phyloP scores from a whole-genome alignment of 2,888 invertebrate species.

The Drosophila meridiana region DNA sequence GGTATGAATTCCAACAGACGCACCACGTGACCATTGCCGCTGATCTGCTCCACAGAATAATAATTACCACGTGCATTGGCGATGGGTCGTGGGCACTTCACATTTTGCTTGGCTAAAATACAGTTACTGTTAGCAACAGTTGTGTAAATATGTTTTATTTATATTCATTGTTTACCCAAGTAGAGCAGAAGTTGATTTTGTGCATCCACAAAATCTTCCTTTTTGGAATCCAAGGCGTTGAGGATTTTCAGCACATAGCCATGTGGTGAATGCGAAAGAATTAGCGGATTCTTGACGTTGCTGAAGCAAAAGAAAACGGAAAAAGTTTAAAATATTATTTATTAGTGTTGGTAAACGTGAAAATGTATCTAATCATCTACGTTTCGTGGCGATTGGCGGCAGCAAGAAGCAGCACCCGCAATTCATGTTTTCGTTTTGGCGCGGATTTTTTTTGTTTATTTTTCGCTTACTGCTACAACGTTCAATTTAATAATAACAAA shows the following conservation, averaged over 20 bases:
- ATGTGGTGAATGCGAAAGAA: slow-evolving; percentile 86
- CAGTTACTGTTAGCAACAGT: slow-evolving; percentile 1
- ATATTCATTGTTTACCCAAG: slow-evolving; percentile 87
- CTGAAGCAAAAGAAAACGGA: slow-evolving; percentile 61
- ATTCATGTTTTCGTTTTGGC: slow-evolving; percentile 45
- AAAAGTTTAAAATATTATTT: neutral
- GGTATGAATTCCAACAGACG: slow-evolving; percentile 91
- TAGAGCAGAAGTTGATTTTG: slow-evolving; percentile 91
- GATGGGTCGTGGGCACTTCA: slow-evolving; percentile 90
- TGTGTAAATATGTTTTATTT: slow-evolving; percentile 13
- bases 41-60: slow-evolving; percentile 86
- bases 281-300: slow-evolving; percentile 87
- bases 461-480: neutral
- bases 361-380: neutral
- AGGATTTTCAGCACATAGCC: slow-evolving; percentile 93
- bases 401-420: slow-evolving; percentile 1
- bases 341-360: slow-evolving; percentile 8
- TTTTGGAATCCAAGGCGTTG: slow-evolving; percentile 92
- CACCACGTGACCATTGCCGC: slow-evolving; percentile 87
- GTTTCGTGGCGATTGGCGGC: slow-evolving; percentile 34
- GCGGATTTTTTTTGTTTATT: slow-evolving; percentile 23
- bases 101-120: slow-evolving; percentile 86
- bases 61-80: slow-evolving; percentile 89
- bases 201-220: slow-evolving; percentile 89
- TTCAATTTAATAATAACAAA: slow-evolving; percentile 1